Conservation (phyloP, 2,888 invertebrate genomes). For the Dryocosmus kuriphilus region DNA sequence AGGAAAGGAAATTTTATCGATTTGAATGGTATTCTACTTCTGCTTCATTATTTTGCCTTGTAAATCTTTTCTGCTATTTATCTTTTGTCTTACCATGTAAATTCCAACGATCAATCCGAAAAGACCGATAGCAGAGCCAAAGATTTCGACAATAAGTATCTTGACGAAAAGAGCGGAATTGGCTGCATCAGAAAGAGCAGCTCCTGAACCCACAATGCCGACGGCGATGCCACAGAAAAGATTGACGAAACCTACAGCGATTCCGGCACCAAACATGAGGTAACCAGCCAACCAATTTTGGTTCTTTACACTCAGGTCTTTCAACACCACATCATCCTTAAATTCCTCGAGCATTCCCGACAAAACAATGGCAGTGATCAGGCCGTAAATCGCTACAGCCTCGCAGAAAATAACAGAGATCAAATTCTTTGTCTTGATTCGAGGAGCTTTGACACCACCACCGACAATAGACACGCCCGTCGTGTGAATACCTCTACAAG, state of each 20-base stretch:
- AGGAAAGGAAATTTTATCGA: slow-evolving; percentile 35
- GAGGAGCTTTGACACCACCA: slow-evolving; percentile 98
- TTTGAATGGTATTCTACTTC: slow-evolving; percentile 42
- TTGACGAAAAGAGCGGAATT: slow-evolving; percentile 98
- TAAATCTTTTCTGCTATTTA: slow-evolving; percentile 18
- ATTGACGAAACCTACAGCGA: slow-evolving; percentile 97
- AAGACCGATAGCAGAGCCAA: slow-evolving; percentile 98
- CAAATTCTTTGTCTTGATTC: slow-evolving; percentile 99
- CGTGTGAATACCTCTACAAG: slow-evolving; percentile 93
- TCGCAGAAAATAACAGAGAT: slow-evolving; percentile 99
- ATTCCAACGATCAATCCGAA: slow-evolving; percentile 99
- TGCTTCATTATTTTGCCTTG: slow-evolving; percentile 2
- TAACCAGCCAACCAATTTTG: slow-evolving; percentile 93
- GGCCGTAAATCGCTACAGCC: slow-evolving; percentile 99
- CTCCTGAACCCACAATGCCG: slow-evolving; percentile 99
- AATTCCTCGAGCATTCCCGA: slow-evolving; percentile 87
- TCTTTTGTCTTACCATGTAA: slow-evolving; percentile 84
- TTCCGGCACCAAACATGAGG: slow-evolving; percentile 96
- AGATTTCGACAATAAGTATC: slow-evolving; percentile 99
- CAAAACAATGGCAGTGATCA: slow-evolving; percentile 98
- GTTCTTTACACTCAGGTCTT: slow-evolving; percentile 76
- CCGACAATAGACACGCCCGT: slow-evolving; percentile 98
- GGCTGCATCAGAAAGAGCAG: slow-evolving; percentile 98
- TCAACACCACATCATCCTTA: slow-evolving; percentile 25
- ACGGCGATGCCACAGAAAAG: slow-evolving; percentile 97